A percentile compares a stretch with the other conserved stretches of the same genome.
These are phyloP conservation scores for Platichthys stellatus DNA, from an alignment of 2,113 vertebrate species.

Conservation along the genomic window DNA sequence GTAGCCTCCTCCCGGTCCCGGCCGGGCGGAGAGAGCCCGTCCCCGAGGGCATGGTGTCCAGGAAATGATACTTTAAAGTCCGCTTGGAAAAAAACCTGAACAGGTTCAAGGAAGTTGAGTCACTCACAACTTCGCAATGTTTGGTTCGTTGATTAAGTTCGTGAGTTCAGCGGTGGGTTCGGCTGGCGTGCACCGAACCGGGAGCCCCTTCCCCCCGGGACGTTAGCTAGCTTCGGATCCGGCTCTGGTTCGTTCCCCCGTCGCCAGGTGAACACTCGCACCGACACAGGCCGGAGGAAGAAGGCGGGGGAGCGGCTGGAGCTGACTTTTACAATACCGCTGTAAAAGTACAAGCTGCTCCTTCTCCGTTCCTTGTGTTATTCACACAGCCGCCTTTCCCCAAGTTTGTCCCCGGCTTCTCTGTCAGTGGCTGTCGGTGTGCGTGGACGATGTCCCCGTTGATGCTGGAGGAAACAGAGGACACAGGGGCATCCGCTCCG, in stretches of 20 bases:
- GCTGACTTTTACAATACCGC: neutral
- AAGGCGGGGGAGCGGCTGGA: neutral
- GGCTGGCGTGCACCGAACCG: slow-evolving; percentile 7
- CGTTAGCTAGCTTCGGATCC: slow-evolving; percentile 24
- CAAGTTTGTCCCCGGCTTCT: slow-evolving; percentile 18
- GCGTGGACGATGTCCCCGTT: slow-evolving; percentile 45
- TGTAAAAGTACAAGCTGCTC: neutral
- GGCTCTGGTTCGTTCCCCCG: neutral
- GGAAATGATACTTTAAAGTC: too few species aligned
- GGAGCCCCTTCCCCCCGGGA: neutral
- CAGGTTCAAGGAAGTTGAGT: neutral
- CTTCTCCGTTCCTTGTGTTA: neutral
- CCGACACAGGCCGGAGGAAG: slow-evolving; percentile 61
- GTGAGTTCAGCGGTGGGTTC: neutral
- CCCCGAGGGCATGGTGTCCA: slow-evolving; percentile 6
- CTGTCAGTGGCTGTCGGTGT: slow-evolving; percentile 10
- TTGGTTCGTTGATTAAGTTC: neutral
- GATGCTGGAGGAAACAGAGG: slow-evolving; percentile 47
- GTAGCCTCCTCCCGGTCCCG: slow-evolving; percentile 8
- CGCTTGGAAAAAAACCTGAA: too few species aligned
- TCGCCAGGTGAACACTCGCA: slow-evolving; percentile 48
- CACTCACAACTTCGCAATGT: neutral
- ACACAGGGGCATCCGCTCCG: slow-evolving; percentile 52
- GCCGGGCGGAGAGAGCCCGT: neutral
- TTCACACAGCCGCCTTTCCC: neutral